Evolutionary conservation across 1,140 invertebrate species (phyloP), one percentile per base, ranked within the genome.

Genomic region (Neuroterus valhalla): DNA sequence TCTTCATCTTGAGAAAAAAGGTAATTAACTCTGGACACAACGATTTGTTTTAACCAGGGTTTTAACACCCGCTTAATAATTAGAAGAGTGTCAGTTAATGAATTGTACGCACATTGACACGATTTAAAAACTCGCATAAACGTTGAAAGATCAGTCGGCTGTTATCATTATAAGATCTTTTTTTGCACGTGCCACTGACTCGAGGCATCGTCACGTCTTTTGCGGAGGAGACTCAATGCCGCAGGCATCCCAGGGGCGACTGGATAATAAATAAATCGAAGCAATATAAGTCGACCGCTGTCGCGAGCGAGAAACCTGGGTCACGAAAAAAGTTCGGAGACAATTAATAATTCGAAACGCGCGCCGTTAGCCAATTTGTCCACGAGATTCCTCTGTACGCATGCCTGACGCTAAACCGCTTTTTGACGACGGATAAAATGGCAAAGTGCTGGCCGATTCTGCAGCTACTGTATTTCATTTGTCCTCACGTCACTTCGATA

Each of bases 321-420:
- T 74, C 48, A 17, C 55, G 68, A 74, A 26, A 85, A 79, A 81
- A 81, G 78, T 38, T 45, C 15, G 71, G 52, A 67, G 78, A 85
- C 85, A 87, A 89, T 89, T 89, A 89, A 89, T 89, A 90, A 90
- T 89, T 88, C 81, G 77, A 81, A 78, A 75, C 67, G 73, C 72
- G 82, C 82, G 76, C 75, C 71, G 75, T 71, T 72, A 75, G 71
- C 80, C 87, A 88, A 90, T 90, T 90, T 89, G 89, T 90, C 89
- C 68, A 45, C 68, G 68, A 68, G 71, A 82, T 84, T 80, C 81
- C 71, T 75, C 67, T 68, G 72, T 55, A 73, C 72, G 76, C 71
- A 73, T 71, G 75, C 72, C 71, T 72, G 55, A 45, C 42, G 74
- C 48, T 72, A 50, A 67, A 11, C 70, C 50, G 73, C 71, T 76